Percentiles rank a stretch among this genome's conserved stretches.
phyloP scores from a whole-genome alignment of 2,797 vertebrate species.

The Carapus acus region DNA sequence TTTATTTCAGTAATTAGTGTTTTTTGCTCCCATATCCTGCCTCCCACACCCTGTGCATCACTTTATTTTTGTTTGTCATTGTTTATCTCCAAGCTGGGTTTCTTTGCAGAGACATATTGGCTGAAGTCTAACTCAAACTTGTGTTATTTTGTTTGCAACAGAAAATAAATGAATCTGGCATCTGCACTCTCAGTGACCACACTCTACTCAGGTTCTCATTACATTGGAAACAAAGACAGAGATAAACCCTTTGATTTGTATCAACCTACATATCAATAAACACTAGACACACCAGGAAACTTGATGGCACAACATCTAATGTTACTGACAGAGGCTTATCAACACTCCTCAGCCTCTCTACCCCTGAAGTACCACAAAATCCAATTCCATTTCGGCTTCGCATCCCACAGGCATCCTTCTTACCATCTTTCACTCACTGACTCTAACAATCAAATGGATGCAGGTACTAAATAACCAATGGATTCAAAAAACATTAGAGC shows the following conservation, averaged over 20 bases:
- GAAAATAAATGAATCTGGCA: background rate
- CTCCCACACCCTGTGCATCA: too few species aligned
- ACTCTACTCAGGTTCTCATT: slow-evolving; percentile 1
- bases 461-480: too few species aligned
- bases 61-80: too few species aligned
- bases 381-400: slow-evolving; percentile 10
- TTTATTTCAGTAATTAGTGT: too few species aligned
- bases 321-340: background rate
- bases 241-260: background rate
- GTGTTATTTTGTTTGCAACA: too few species aligned
- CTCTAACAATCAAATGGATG: slow-evolving; percentile 33
- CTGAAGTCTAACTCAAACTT: too few species aligned
- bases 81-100: too few species aligned
- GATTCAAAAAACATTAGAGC: slow-evolving; percentile 26
- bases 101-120: too few species aligned
- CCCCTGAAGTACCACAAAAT: slow-evolving; percentile 12
- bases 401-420: slow-evolving; percentile 21
- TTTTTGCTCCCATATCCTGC: too few species aligned
- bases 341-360: background rate
- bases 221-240: background rate
- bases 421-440: slow-evolving; percentile 12
- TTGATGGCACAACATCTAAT: slow-evolving; percentile 3
- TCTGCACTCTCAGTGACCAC: slow-evolving; percentile 1
- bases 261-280: slow-evolving; percentile 2
- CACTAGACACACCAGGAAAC: background rate